A percentile compares a stretch with the other conserved stretches of the same genome.
These are phyloP conservation scores for Mus spretus DNA, from an alignment of 2,797 vertebrate genomes.

Conservation along the genomic window DNA sequence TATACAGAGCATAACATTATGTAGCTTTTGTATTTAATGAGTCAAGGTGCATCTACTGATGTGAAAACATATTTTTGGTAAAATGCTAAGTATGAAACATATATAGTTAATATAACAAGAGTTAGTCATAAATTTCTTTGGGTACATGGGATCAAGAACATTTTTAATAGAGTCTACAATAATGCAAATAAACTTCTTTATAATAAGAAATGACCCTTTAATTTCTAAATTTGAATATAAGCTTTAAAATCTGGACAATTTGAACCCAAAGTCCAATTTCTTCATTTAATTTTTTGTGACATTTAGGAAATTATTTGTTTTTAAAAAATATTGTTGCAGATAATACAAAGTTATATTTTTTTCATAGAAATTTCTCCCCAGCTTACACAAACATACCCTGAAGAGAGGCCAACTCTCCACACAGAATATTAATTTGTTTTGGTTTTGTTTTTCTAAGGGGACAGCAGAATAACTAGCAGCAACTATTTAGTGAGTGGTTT, in stretches of 20 bases:
- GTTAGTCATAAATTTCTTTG: conserved; percentile 4
- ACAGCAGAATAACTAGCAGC: neutral
- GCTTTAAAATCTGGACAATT: conserved; percentile 9
- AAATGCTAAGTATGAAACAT: conserved; percentile 11
- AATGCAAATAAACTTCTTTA: neutral
- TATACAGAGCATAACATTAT: neutral
- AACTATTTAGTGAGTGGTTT: conserved; percentile 16
- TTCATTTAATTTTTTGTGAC: neutral
- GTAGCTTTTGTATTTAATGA: neutral
- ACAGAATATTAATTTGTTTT: conserved; percentile 8
- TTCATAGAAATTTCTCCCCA: conserved; percentile 13
- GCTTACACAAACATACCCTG: neutral
- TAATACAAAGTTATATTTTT: neutral
- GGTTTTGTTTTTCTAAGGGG: conserved; percentile 29
- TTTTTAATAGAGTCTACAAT: neutral
- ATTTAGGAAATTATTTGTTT: conserved; percentile 44
- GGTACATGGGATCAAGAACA: neutral
- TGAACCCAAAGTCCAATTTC: conserved; percentile 51
- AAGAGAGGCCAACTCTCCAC: neutral
- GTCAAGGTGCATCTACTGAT: neutral
- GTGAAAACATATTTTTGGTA: conserved; percentile 21
- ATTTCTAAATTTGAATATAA: conserved; percentile 51
- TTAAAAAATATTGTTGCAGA: neutral
- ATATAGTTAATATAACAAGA: conserved; percentile 9
- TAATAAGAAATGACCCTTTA: conserved; percentile 52